Base-by-base conservation (phyloP, 2,888 invertebrate genomes). In the Lysandra coridon region DNA sequence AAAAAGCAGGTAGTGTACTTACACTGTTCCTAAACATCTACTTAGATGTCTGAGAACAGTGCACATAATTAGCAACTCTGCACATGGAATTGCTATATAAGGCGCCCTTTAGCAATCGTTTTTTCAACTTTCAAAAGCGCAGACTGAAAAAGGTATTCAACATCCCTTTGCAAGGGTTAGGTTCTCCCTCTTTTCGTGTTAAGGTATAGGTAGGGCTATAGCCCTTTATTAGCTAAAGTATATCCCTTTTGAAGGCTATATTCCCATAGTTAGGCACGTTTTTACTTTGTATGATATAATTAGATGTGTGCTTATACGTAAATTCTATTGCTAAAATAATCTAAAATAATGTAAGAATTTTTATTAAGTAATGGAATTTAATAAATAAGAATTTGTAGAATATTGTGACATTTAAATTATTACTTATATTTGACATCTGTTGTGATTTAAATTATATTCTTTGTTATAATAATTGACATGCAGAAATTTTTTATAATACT, bases 131-230 rank as follows among this genome's bases (percentile, higher is more conserved):
- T 69, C 33, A 69, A 69, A 69, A 37, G 33, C 10, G 33, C 33
- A 69, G 69, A 5, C 12, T 69, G 64, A 69, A 69, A 69, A 69
- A 14, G 33, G 69, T 69, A 69, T 69, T 69, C 69, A 69, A 33
- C 69, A 12, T 37, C 33, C 69, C 69, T 17, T 17, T 37, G 69
- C 37, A 12, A 69, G 69, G 69, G 33, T 33, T 33, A 69, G 33
- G 14, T 4, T 57, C 57, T 57, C 57, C 57, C 57, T 57, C 57
- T 14, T 57, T 57, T 57, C 14, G 57, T 17, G 2, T 53, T 14
- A 14, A 53, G 53, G 53, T 53, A 53, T 53, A 64, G 4, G 14
- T 69, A 33, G 14, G 69, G 17, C 1, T 33, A 33, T 7, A 37
- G 69, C 30, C 69, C 2, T 69, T 69, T 69, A 14, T 33, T 17